Conservation (phyloP, 2,797 vertebrate species). For the Hemibagrus guttatus region DNA sequence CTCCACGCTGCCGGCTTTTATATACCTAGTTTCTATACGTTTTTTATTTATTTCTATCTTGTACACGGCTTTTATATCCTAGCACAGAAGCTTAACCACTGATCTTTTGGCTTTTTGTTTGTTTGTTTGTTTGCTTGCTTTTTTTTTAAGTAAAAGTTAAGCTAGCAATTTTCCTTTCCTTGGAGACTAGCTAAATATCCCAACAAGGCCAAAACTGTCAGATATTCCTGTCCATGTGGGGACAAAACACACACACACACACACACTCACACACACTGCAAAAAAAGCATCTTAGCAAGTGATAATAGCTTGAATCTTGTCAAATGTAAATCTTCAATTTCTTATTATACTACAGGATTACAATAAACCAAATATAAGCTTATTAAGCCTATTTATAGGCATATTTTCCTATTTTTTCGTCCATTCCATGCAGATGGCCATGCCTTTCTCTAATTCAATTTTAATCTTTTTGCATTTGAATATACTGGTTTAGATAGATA, state of each 20-base stretch:
- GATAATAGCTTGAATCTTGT: too few species aligned
- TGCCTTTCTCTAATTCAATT: not conserved
- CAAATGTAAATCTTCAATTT: too few species aligned
- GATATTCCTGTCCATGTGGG: not conserved
- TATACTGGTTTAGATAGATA: not conserved
- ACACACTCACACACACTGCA: too few species aligned
- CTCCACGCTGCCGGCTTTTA: not conserved
- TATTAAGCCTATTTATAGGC: too few species aligned
- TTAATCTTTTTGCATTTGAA: not conserved
- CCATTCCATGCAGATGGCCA: not conserved
- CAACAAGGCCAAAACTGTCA: not conserved
- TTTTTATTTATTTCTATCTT: too few species aligned
- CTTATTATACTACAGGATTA: too few species aligned
- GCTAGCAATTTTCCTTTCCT: not conserved
- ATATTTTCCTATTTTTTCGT: too few species aligned
- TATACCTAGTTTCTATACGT: not conserved
- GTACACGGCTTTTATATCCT: too few species aligned
- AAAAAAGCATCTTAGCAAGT: too few species aligned
- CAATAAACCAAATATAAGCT: too few species aligned
- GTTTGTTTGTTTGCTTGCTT: not conserved
- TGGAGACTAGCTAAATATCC: not conserved
- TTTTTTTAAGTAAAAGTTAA: not conserved
- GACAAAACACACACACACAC: not conserved
- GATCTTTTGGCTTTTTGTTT: not conserved
- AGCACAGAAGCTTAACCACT: not conserved